phyloP scores from a whole-genome alignment of 2,888 invertebrate species.

The Clistopyga incitator region DNA sequence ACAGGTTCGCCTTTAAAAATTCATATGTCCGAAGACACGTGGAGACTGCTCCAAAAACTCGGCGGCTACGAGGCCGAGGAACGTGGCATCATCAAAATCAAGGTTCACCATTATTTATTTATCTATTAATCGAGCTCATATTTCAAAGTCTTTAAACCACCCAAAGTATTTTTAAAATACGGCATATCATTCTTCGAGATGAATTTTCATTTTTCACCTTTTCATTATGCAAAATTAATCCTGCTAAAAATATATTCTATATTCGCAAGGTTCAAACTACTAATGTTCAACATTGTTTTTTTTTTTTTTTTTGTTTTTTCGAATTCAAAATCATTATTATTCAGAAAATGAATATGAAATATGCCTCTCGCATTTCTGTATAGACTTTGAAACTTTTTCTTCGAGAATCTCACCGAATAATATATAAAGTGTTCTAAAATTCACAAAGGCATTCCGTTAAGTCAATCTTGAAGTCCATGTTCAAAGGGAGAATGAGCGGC shows the following conservation, averaged over 20 bases:
- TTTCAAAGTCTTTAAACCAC: neutral
- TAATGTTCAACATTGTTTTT: no score
- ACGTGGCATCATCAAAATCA: conserved; percentile 90
- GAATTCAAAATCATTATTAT: no score
- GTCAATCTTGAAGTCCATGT: neutral
- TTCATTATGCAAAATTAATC: no score
- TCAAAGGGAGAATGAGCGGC: neutral
- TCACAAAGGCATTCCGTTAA: no score
- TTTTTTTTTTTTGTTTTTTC: no score
- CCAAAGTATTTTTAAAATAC: neutral
- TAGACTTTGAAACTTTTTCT: no score
- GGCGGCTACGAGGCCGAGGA: conserved; percentile 91
- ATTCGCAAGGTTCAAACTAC: neutral
- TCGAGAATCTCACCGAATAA: no score
- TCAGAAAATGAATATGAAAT: no score
- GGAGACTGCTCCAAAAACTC: conserved; percentile 88
- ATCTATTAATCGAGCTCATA: neutral
- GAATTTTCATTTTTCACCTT: neutral
- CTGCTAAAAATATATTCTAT: neutral
- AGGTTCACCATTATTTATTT: conserved; percentile 85
- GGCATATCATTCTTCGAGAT: neutral
- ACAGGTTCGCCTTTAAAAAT: conserved; percentile 92
- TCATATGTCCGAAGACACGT: conserved; percentile 91
- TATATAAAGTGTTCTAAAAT: no score
- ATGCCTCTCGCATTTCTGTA: no score